Conservation (phyloP, 2,113 vertebrate species). For the Trogon surrucura region DNA sequence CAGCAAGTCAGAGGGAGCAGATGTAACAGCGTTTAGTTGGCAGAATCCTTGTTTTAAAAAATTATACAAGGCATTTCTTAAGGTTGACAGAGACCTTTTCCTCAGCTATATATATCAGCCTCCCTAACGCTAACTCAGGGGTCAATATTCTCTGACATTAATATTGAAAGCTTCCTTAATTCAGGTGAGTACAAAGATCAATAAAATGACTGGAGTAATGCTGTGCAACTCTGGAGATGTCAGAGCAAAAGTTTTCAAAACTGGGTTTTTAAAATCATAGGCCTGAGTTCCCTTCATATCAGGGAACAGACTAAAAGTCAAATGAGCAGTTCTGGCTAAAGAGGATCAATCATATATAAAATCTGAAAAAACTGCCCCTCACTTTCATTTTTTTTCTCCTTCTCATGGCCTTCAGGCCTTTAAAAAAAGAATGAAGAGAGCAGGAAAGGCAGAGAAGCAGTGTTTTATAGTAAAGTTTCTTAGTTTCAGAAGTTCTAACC, state of each 20-base stretch:
- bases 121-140: not conserved
- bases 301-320: not conserved
- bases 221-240: not conserved
- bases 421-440: not conserved
- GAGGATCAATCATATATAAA: not conserved
- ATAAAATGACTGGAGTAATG: not conserved
- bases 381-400: not conserved
- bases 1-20: not conserved
- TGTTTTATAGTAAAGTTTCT: not conserved
- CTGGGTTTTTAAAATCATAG: not conserved
- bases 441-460: not conserved
- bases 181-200: not conserved
- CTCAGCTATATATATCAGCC: conserved; percentile 8
- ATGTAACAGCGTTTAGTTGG: not conserved
- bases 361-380: too few species aligned
- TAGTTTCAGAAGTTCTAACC: not conserved
- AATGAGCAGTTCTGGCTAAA: not conserved
- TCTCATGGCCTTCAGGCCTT: not conserved
- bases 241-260: not conserved
- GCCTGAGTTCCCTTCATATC: not conserved
- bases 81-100: conserved; percentile 43
- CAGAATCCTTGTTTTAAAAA: not conserved
- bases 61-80: not conserved
- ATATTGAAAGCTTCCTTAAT: not conserved
- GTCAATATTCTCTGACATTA: not conserved